A percentile compares a stretch with the other conserved stretches of the same genome.
phyloP scores from a whole-genome alignment of 2,888 invertebrate species.

The Yponomeuta evonymella region DNA sequence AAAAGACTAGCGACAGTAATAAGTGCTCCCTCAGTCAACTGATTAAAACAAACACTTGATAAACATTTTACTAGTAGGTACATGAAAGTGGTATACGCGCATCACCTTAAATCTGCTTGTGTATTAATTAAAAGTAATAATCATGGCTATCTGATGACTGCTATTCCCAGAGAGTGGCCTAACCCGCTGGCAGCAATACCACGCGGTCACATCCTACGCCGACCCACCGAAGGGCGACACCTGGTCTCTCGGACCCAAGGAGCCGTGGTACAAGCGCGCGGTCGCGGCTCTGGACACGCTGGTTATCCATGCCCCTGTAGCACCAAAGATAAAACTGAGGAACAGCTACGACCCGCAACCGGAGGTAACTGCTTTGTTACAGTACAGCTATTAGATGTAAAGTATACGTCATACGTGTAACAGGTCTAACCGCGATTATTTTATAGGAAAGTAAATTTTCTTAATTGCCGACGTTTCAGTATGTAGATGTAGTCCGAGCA shows the following conservation, averaged over 20 bases:
- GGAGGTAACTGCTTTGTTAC: conserved; percentile 34
- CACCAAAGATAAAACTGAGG: conserved; percentile 42
- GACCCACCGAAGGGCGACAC: conserved; percentile 42
- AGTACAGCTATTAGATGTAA: neutral
- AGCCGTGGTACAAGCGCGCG: conserved; percentile 59
- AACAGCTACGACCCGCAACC: conserved; percentile 42
- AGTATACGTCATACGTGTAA: too few relatives aligned
- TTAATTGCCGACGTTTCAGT: too few relatives aligned
- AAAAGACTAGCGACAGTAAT: too few relatives aligned
- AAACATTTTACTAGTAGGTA: too few relatives aligned
- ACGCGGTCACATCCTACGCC: conserved; percentile 49
- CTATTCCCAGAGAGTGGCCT: conserved; percentile 51
- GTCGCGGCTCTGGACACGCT: conserved; percentile 42
- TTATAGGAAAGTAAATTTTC: too few relatives aligned
- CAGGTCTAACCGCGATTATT: too few relatives aligned
- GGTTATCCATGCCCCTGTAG: conserved; percentile 53
- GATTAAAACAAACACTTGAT: too few relatives aligned
- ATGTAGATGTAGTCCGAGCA: too few relatives aligned
- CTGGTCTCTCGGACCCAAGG: conserved; percentile 53
- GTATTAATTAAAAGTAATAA: neutral
- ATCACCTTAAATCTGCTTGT: too few relatives aligned
- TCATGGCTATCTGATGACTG: neutral
- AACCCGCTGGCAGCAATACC: conserved; percentile 61
- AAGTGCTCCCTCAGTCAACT: too few relatives aligned
- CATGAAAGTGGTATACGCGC: too few relatives aligned